phyloP scores from a whole-genome alignment of 1,140 invertebrate genomes.

The Helicoverpa armigera region DNA sequence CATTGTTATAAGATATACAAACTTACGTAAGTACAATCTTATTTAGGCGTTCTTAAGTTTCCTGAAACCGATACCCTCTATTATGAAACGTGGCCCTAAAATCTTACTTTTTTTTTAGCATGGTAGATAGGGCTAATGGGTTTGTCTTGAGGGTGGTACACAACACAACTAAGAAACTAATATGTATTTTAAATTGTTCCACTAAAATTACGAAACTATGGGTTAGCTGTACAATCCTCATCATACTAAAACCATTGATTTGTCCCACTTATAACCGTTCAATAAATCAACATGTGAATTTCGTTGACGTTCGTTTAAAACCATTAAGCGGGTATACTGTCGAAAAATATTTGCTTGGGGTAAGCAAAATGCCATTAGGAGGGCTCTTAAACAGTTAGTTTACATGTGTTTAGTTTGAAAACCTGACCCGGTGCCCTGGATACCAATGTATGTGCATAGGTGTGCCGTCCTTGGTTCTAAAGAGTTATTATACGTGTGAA shows the following conservation, averaged over 20 bases:
- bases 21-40: not conserved
- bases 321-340: slow-evolving; percentile 8
- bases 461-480: not conserved
- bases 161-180: too few species aligned
- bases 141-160: too few species aligned
- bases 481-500: not conserved
- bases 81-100: too few species aligned
- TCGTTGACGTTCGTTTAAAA: slow-evolving; percentile 9
- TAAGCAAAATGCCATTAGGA: slow-evolving; percentile 4
- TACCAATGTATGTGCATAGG: not conserved
- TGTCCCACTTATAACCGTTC: not conserved
- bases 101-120: too few species aligned
- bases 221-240: too few species aligned
- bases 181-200: too few species aligned
- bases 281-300: not conserved
- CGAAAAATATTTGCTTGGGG: slow-evolving; percentile 27
- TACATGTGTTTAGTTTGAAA: not conserved
- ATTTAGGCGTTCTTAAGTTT: too few species aligned
- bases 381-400: not conserved
- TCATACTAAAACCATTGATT: too few species aligned
- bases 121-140: too few species aligned
- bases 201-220: too few species aligned
- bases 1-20: not conserved
- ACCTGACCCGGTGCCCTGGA: slow-evolving; percentile 1
- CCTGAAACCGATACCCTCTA: too few species aligned